A percentile compares a stretch with the other conserved stretches of the same genome.
Evolutionary conservation across 2,797 vertebrate genomes (phyloP).

Genomic region (Emydoidea blandingii): DNA sequence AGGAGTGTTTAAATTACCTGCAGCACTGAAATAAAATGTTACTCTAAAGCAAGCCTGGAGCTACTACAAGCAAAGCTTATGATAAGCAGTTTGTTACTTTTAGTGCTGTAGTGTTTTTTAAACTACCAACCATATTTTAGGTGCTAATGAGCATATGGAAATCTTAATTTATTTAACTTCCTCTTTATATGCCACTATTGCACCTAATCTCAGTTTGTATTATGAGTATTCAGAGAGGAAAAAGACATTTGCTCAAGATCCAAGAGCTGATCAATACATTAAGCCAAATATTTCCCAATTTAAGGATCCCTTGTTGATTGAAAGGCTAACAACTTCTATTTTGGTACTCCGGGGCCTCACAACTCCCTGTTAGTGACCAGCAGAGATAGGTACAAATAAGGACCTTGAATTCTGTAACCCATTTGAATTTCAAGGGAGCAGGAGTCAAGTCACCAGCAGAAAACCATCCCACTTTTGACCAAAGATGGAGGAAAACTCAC

Average conservation of each 20-base stretch:
- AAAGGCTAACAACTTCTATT: neutral
- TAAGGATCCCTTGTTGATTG: neutral
- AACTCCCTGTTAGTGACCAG: neutral
- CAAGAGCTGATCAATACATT: neutral
- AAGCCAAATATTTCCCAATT: neutral
- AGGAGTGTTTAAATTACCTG: conserved; percentile 50
- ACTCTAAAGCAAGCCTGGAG: conserved; percentile 59
- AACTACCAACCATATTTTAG: conserved; percentile 32
- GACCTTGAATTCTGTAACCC: neutral
- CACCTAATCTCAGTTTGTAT: conserved; percentile 2
- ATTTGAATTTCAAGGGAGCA: conserved; percentile 1
- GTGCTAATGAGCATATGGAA: neutral
- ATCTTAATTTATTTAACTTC: conserved; percentile 46
- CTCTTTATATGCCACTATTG: neutral
- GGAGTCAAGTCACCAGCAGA: neutral
- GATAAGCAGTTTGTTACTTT: conserved; percentile 55
- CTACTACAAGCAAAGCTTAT: neutral
- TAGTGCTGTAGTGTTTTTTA: neutral
- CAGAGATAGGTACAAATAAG: neutral
- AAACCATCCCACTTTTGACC: neutral
- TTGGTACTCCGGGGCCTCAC: neutral
- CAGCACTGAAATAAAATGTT: neutral
- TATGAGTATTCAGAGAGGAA: conserved; percentile 4
- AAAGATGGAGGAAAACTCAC: conserved; percentile 51
- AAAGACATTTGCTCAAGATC: neutral